A percentile compares a stretch with the other conserved stretches of the same genome.
Conservation (phyloP, 2,888 invertebrate species). For the Netelia fuscicornis region DNA sequence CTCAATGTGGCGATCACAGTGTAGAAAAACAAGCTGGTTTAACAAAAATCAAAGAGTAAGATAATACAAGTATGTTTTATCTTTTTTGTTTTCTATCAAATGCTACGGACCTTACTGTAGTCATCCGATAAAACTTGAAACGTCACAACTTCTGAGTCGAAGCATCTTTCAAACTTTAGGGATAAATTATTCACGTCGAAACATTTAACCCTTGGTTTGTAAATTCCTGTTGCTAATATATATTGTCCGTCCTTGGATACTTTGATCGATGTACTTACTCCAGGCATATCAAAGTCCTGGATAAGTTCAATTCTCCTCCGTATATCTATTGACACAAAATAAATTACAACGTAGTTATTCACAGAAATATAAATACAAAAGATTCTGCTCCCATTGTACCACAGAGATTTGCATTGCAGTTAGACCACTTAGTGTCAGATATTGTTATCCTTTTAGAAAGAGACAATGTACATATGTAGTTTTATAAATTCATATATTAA, state of each 20-base stretch:
- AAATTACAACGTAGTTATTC: no score
- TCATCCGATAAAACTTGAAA: slow-evolving; percentile 97
- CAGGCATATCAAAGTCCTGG: slow-evolving; percentile 99
- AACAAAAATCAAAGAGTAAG: slow-evolving; percentile 21
- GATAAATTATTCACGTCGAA: slow-evolving; percentile 98
- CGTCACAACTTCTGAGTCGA: slow-evolving; percentile 98
- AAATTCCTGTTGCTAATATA: slow-evolving; percentile 96
- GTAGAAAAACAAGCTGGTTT: slow-evolving; percentile 93
- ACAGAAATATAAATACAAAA: no score
- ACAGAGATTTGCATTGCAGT: no score
- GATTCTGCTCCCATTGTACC: no score
- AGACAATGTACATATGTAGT: no score
- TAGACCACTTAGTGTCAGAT: not conserved
- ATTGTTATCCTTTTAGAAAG: no score
- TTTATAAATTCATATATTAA: no score
- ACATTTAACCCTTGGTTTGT: slow-evolving; percentile 98
- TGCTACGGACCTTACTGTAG: slow-evolving; percentile 93
- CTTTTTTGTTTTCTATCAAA: not conserved
- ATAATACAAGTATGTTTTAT: slow-evolving; percentile 30
- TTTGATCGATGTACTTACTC: slow-evolving; percentile 93
- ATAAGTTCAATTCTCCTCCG: slow-evolving; percentile 97
- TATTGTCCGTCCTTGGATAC: slow-evolving; percentile 97
- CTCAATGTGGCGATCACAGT: slow-evolving; percentile 96
- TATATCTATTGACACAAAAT: slow-evolving; percentile 87
- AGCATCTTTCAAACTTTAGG: slow-evolving; percentile 98